Evolutionary conservation across 2,888 invertebrate species (phyloP).

Genomic region (Euplagia quadripunctaria): DNA sequence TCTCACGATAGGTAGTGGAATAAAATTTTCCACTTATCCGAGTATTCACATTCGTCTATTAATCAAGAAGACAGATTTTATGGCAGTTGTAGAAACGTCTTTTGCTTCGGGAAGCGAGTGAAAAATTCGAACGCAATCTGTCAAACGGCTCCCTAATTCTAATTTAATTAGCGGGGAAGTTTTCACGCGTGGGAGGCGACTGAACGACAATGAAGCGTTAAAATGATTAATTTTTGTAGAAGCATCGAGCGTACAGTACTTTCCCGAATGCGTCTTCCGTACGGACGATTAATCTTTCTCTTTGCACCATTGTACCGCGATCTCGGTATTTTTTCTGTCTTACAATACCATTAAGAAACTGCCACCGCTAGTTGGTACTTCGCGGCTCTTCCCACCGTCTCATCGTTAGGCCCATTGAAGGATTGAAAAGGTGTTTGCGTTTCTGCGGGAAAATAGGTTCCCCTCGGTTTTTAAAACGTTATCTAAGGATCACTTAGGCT

Average conservation of each 20-base stretch:
- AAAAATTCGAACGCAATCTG: conserved; percentile 80
- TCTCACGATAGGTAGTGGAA: conserved; percentile 61
- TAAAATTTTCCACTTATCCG: conserved; percentile 62
- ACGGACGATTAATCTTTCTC: conserved; percentile 85
- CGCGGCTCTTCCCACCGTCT: conserved; percentile 70
- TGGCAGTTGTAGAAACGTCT: conserved; percentile 71
- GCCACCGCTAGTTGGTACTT: conserved; percentile 84
- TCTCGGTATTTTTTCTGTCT: conserved; percentile 85
- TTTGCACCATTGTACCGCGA: conserved; percentile 82
- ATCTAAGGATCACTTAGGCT: conserved; percentile 83
- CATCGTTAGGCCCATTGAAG: conserved; percentile 82
- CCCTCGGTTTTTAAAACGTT: conserved; percentile 81
- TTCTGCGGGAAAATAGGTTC: conserved; percentile 83
- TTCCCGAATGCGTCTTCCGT: conserved; percentile 71
- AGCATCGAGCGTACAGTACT: conserved; percentile 65
- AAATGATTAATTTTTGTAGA: conserved; percentile 85
- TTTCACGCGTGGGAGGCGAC: conserved; percentile 78
- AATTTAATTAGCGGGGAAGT: conserved; percentile 83
- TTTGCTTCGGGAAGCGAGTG: conserved; percentile 61
- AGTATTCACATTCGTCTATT: conserved; percentile 65
- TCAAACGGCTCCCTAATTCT: conserved; percentile 83
- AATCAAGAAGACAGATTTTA: conserved; percentile 75
- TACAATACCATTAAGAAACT: conserved; percentile 86
- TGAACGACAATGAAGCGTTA: conserved; percentile 84
- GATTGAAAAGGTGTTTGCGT: conserved; percentile 87